Percentiles rank a stretch among this genome's conserved stretches.
Conservation (phyloP, 2,113 vertebrate genomes). For the Sakesphorus luctuosus region DNA sequence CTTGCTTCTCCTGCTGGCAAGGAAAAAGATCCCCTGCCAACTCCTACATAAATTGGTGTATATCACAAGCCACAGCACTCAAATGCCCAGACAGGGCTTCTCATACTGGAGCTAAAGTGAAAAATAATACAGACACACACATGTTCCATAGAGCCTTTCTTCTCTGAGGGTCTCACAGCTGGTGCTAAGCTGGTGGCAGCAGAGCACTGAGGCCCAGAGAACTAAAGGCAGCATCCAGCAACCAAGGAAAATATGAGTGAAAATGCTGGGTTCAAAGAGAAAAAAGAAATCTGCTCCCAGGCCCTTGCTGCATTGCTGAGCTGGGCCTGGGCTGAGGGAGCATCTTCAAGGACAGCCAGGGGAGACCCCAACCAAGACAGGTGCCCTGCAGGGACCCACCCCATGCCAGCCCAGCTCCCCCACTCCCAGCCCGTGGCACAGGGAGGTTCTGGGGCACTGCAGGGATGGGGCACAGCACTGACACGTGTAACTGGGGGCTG, state of each 20-base stretch:
- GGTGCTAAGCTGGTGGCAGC: neutral
- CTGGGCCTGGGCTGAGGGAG: neutral
- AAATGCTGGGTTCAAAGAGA: neutral
- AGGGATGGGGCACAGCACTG: neutral
- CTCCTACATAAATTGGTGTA: neutral
- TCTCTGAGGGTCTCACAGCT: neutral
- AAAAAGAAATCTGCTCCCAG: neutral
- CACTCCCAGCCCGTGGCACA: accelerated
- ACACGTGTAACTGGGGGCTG: neutral
- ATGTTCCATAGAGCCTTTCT: neutral
- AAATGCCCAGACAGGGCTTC: neutral
- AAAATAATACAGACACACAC: neutral
- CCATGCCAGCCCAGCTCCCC: neutral
- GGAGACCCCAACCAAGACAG: neutral
- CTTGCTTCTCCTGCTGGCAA: slow-evolving; percentile 4
- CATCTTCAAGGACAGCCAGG: neutral
- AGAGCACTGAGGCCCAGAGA: neutral
- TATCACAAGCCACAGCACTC: neutral
- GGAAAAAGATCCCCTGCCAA: neutral
- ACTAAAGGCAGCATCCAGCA: neutral
- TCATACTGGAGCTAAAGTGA: neutral
- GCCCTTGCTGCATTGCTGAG: neutral
- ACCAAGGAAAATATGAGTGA: neutral
- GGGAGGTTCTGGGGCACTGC: neutral
- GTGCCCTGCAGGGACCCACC: neutral